These are phyloP conservation scores for Spheniscus humboldti DNA, from an alignment of 2,797 vertebrate genomes.

Conservation along the genomic window DNA sequence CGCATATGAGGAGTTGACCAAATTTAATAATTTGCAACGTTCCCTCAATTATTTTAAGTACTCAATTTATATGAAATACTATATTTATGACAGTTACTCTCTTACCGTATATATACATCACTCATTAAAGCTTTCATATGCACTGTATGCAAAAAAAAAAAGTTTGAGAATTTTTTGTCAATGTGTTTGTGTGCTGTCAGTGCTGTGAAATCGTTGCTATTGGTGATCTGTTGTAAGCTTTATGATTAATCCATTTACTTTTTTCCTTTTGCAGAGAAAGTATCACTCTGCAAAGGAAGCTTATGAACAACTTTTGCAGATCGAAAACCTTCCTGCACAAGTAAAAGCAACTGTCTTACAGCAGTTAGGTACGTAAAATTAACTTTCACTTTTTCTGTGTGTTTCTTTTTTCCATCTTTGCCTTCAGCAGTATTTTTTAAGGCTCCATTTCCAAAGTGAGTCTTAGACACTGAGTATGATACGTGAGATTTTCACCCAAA, in stretches of 20 bases:
- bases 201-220: slow-evolving; percentile 59
- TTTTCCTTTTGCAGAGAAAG: slow-evolving; percentile 85
- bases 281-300: slow-evolving; percentile 97
- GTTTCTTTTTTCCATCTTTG: not conserved
- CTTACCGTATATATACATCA: not conserved
- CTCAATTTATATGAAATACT: not conserved
- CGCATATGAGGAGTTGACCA: not conserved
- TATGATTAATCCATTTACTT: slow-evolving; percentile 57
- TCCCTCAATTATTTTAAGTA: not conserved
- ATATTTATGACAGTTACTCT: not conserved
- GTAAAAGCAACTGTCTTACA: slow-evolving; percentile 98
- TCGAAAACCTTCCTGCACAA: slow-evolving; percentile 93
- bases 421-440: slow-evolving; percentile 28
- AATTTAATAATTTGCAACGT: not conserved
- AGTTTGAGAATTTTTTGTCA: not conserved
- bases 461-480: not conserved
- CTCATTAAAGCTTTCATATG: slow-evolving; percentile 57
- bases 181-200: slow-evolving; percentile 58
- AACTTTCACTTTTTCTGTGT: not conserved
- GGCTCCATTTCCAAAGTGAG: not conserved
- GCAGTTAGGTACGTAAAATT: slow-evolving; percentile 90
- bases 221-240: slow-evolving; percentile 45
- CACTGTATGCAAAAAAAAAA: slow-evolving; percentile 50
- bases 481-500: not conserved
- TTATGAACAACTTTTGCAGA: slow-evolving; percentile 95